Percentiles rank a stretch among this genome's conserved stretches.
These are phyloP conservation scores for Caenorhabditis elegans DNA, from an alignment of 1,140 invertebrate species.

Conservation along the genomic window DNA sequence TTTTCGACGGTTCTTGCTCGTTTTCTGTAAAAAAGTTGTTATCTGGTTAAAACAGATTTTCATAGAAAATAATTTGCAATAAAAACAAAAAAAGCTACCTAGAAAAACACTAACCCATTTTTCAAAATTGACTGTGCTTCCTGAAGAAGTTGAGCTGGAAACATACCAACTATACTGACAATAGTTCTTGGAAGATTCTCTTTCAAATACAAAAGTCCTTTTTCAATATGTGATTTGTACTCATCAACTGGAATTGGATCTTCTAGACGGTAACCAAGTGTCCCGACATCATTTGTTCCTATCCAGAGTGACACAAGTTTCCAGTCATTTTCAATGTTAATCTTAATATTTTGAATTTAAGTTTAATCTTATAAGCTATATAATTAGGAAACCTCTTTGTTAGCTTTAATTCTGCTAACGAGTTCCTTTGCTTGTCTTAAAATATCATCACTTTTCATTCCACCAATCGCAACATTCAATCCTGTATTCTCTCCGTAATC, in stretches of 20 bases:
- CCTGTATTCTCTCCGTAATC: background rate
- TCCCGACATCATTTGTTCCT: conserved; percentile 37
- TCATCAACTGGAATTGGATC: background rate
- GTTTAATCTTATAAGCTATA: background rate
- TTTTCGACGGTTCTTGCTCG: background rate
- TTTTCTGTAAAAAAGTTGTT: background rate
- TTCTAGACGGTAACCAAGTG: background rate
- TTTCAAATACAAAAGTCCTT: background rate
- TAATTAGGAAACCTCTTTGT: no score
- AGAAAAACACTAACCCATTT: background rate
- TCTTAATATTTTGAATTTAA: background rate
- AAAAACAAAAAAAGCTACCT: background rate
- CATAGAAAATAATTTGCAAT: background rate
- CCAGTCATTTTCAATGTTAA: conserved; percentile 27
- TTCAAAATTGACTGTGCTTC: conserved; percentile 12
- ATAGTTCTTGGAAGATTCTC: conserved; percentile 28
- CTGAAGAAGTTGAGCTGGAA: conserved; percentile 9
- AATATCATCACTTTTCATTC: conserved; percentile 31
- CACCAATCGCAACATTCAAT: conserved; percentile 31
- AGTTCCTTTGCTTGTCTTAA: conserved; percentile 2
- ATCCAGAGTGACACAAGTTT: conserved; percentile 28
- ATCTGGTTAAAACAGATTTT: no score
- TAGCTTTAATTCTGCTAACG: background rate
- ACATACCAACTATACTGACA: conserved; percentile 20
- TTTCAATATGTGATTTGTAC: conserved; percentile 24